Conservation (phyloP, 1,140 invertebrate species). For the Rhynchophorus ferrugineus region DNA sequence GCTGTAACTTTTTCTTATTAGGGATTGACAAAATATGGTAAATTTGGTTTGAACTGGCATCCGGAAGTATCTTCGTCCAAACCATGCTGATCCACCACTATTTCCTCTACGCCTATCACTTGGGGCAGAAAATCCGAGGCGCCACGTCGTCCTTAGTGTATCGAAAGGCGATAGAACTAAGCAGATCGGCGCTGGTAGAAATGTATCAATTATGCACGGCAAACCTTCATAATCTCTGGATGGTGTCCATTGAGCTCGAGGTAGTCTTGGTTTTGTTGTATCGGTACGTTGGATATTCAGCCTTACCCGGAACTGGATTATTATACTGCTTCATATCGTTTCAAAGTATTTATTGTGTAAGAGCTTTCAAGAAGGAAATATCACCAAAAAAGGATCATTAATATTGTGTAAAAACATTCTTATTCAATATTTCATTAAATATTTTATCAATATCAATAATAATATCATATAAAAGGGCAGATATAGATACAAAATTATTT, state of each 20-base stretch:
- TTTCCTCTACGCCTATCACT: conserved; percentile 53
- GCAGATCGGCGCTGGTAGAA: conserved; percentile 54
- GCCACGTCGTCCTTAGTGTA: conserved; percentile 46
- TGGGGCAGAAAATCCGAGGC: conserved; percentile 51
- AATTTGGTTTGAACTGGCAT: conserved; percentile 57
- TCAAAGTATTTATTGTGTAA: conserved; percentile 45
- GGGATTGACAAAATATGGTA: no score
- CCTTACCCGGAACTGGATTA: conserved; percentile 67
- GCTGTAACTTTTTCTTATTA: no score
- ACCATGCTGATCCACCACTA: conserved; percentile 63
- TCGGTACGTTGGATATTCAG: conserved; percentile 58
- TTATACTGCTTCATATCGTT: conserved; percentile 77
- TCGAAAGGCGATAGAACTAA: conserved; percentile 58
- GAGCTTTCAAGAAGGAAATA: neutral
- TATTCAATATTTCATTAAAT: no score
- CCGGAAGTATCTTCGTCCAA: conserved; percentile 59
- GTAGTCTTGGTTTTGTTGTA: conserved; percentile 71
- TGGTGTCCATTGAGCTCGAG: conserved; percentile 66
- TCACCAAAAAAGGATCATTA: conserved; percentile 36
- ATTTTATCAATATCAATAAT: no score
- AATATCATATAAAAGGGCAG: no score
- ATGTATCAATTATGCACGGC: conserved; percentile 59
- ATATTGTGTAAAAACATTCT: conserved; percentile 42
- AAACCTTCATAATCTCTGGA: conserved; percentile 51
- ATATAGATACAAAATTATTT: no score